A percentile compares a stretch with the other conserved stretches of the same genome.
Conservation (phyloP, 2,797 vertebrate genomes). For the Sebastes hubbsi region DNA sequence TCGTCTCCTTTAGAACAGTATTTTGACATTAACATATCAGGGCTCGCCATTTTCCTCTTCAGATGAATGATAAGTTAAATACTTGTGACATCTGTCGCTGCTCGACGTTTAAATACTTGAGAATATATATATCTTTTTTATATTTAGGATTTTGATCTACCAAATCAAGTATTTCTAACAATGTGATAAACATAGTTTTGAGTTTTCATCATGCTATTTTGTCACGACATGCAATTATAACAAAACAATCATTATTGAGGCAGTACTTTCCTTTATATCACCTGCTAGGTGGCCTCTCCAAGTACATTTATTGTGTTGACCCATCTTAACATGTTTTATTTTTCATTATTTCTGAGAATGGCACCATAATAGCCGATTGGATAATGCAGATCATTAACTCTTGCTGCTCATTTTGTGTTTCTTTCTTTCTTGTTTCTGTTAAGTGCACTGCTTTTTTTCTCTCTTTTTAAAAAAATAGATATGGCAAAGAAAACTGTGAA, state of each 20-base stretch:
- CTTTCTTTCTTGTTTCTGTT: neutral
- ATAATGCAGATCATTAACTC: neutral
- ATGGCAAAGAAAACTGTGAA: neutral
- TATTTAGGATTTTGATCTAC: neutral
- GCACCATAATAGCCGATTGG: neutral
- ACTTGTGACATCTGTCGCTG: neutral
- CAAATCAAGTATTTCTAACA: neutral
- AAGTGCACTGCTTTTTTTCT: neutral
- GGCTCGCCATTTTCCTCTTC: neutral
- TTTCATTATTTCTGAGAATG: neutral
- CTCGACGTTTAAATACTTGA: neutral
- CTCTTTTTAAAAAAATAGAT: neutral
- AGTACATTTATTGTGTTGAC: neutral
- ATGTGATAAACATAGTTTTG: neutral
- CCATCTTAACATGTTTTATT: neutral
- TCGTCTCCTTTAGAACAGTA: neutral
- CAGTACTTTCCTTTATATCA: neutral
- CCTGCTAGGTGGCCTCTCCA: neutral
- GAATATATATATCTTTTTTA: neutral
- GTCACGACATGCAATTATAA: neutral
- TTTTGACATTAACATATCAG: conserved; percentile 5
- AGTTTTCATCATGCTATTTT: neutral
- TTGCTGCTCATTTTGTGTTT: neutral
- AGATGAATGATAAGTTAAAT: neutral
- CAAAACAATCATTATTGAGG: neutral